Evolutionary conservation across 2,113 vertebrate genomes (phyloP).

Genomic region (Psilopsiagon aymara): DNA sequence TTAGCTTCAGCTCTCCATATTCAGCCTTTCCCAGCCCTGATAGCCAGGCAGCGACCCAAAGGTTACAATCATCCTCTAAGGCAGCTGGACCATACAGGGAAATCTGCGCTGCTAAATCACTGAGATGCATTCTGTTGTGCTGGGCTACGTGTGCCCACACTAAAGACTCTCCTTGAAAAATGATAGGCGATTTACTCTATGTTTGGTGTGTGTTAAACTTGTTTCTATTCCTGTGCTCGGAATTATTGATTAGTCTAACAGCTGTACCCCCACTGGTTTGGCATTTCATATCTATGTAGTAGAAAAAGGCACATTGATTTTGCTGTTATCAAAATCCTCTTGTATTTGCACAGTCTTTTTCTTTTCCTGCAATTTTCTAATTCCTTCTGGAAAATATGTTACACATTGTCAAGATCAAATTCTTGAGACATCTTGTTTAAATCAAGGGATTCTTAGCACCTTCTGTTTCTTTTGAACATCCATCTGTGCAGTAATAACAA

Average conservation of each 20-base stretch:
- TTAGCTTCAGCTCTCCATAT: neutral
- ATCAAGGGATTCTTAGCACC: constrained; percentile 59
- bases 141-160: neutral
- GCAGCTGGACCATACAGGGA: fast-evolving
- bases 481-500: constrained; percentile 44
- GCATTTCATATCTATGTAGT: neutral
- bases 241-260: constrained; percentile 13
- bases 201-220: neutral
- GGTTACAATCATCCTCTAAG: neutral
- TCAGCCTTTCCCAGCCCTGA: neutral
- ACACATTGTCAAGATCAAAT: constrained; percentile 51
- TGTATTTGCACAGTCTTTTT: constrained; percentile 25
- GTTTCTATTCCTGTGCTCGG: neutral
- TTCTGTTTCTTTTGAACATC: constrained; percentile 60
- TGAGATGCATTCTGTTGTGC: neutral
- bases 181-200: neutral
- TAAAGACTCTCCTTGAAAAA: neutral
- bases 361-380: constrained; percentile 31
- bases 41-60: neutral
- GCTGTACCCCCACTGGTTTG: neutral
- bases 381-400: constrained; percentile 46
- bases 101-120: neutral
- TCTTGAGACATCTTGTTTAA: constrained; percentile 69
- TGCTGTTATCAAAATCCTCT: constrained; percentile 31
- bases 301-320: constrained; percentile 23